Conservation (phyloP, 1,140 invertebrate genomes). For the Hyphantria cunea region DNA sequence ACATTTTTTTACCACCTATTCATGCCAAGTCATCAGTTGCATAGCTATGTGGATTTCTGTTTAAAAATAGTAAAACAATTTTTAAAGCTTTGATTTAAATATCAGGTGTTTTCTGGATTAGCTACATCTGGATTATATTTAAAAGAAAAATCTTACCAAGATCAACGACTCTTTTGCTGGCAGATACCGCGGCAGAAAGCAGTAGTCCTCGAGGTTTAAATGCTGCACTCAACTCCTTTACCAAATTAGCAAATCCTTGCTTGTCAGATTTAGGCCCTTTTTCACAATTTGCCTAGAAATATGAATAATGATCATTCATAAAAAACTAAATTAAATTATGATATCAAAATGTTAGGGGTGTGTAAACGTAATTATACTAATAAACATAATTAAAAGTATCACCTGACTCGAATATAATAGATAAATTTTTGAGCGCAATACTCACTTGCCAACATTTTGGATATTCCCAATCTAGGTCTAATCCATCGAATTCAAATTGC, state of each 20-base stretch:
- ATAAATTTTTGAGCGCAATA: conserved; percentile 36
- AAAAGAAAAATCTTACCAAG: conserved; percentile 78
- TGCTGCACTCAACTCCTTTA: conserved; percentile 87
- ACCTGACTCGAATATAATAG: too few relatives aligned
- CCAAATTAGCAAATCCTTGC: conserved; percentile 86
- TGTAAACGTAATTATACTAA: too few relatives aligned
- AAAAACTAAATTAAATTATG: too few relatives aligned
- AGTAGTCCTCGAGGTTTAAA: conserved; percentile 88
- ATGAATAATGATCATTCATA: background rate
- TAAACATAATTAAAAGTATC: too few relatives aligned
- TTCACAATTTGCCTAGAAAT: conserved; percentile 88
- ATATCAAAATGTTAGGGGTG: too few relatives aligned
- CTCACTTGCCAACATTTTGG: conserved; percentile 95
- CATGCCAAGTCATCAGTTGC: too few relatives aligned
- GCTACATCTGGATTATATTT: too few relatives aligned
- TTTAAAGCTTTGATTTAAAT: too few relatives aligned
- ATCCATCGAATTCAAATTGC: conserved; percentile 91
- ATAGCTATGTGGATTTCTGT: too few relatives aligned
- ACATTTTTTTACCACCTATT: too few relatives aligned
- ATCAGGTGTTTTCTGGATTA: too few relatives aligned
- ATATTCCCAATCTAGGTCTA: conserved; percentile 96
- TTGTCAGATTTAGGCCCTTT: conserved; percentile 90
- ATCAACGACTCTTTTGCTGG: conserved; percentile 90
- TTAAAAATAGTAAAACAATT: too few relatives aligned
- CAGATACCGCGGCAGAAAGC: conserved; percentile 92